A percentile compares a stretch with the other conserved stretches of the same genome.
phyloP scores from a whole-genome alignment of 2,888 invertebrate species.

The Dasypolia templi region DNA sequence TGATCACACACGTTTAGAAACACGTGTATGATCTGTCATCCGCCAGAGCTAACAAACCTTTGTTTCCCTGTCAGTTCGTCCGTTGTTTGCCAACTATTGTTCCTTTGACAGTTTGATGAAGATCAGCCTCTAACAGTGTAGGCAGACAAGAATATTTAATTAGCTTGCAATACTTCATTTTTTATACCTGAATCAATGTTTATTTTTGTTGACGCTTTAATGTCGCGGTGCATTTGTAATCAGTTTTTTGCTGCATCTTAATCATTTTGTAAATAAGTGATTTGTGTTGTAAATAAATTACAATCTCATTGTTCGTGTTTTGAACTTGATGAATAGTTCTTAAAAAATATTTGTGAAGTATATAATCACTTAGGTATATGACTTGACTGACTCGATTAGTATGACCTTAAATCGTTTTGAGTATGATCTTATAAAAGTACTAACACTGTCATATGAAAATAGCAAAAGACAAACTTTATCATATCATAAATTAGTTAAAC shows the following conservation, averaged over 20 bases:
- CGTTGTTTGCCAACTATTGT: slow-evolving; percentile 51
- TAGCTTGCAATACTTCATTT: slow-evolving; percentile 32
- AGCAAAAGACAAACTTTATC: neutral
- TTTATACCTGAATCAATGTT: slow-evolving; percentile 59
- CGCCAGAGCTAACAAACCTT: slow-evolving; percentile 51
- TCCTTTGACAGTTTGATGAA: slow-evolving; percentile 54
- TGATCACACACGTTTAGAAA: neutral
- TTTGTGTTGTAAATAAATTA: slow-evolving; percentile 54
- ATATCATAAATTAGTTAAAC: neutral
- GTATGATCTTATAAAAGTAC: too few species aligned
- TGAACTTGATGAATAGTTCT: slow-evolving; percentile 12
- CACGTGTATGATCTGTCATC: slow-evolving; percentile 30
- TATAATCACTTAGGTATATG: neutral
- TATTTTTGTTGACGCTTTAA: slow-evolving; percentile 58
- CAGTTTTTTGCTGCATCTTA: slow-evolving; percentile 49
- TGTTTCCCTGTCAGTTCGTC: slow-evolving; percentile 41
- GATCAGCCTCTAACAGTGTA: slow-evolving; percentile 46
- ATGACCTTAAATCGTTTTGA: too few species aligned
- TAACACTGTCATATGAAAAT: too few species aligned
- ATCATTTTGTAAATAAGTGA: slow-evolving; percentile 55
- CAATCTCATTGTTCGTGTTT: slow-evolving; percentile 39
- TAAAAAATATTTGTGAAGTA: neutral
- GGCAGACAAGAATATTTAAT: slow-evolving; percentile 55
- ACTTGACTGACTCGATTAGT: neutral
- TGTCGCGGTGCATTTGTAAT: slow-evolving; percentile 38